These are phyloP conservation scores for Eidolon dupreanum DNA, from an alignment of 2,797 vertebrate species.

Conservation along the genomic window DNA sequence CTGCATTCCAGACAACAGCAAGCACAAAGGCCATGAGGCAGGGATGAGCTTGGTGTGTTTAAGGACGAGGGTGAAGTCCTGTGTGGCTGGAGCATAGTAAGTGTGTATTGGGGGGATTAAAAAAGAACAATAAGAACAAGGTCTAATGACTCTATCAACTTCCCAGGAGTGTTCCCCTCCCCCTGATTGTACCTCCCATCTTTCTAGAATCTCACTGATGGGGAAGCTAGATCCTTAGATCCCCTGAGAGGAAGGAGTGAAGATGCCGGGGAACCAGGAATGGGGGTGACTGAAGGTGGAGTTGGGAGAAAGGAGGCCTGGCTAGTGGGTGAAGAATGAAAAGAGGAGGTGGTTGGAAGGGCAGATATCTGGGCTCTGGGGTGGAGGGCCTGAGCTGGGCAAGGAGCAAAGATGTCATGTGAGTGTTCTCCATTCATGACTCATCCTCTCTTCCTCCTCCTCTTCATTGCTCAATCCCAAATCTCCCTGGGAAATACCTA, in stretches of 20 bases:
- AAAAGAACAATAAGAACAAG: not conserved
- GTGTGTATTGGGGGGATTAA: not conserved
- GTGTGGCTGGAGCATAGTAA: not conserved
- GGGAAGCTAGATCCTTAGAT: not conserved
- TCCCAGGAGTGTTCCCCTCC: not conserved
- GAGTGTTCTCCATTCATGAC: slow-evolving; percentile 49
- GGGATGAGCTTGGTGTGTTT: not conserved
- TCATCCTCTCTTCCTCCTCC: slow-evolving; percentile 66
- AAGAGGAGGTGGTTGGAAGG: slow-evolving; percentile 45
- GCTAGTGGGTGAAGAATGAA: slow-evolving; percentile 14
- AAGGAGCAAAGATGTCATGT: slow-evolving; percentile 33
- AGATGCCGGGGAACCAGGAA: not conserved
- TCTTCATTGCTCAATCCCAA: slow-evolving; percentile 71
- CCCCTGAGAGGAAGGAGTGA: not conserved
- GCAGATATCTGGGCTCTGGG: slow-evolving; percentile 34
- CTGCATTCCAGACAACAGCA: not conserved
- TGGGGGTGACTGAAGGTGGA: not conserved
- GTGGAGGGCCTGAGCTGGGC: slow-evolving; percentile 40
- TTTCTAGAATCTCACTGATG: not conserved
- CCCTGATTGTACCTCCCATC: not conserved
- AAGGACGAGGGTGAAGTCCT: not conserved
- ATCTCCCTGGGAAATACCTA: slow-evolving; percentile 73
- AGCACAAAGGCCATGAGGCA: not conserved
- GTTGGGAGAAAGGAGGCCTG: not conserved
- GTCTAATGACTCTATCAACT: not conserved